Percentiles rank a stretch among this genome's conserved stretches.
These are phyloP conservation scores for Tribolium freemani DNA, from an alignment of 2,888 invertebrate species.

Conservation along the genomic window DNA sequence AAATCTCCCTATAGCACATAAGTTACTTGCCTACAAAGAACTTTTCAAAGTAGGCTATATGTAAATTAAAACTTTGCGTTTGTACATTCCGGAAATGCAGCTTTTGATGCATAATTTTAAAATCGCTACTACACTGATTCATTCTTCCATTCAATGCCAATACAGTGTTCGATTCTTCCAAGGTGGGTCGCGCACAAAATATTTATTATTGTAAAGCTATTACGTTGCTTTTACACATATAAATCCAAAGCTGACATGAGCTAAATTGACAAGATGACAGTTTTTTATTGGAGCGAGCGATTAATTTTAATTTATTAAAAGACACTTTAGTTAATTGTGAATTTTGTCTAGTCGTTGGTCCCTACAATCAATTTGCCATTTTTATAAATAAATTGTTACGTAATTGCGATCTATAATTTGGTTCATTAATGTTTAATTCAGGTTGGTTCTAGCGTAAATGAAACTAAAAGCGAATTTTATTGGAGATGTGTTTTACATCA, in stretches of 20 bases:
- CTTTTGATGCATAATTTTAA: neutral
- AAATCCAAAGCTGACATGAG: slow-evolving; percentile 30
- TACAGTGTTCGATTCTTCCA: neutral
- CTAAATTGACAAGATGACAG: slow-evolving; percentile 22
- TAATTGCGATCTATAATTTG: neutral
- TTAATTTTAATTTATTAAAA: slow-evolving; percentile 24
- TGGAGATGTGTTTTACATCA: slow-evolving; percentile 10
- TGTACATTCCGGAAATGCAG: neutral
- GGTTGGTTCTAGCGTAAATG: neutral
- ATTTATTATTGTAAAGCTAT: neutral
- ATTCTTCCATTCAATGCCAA: neutral
- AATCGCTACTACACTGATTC: neutral
- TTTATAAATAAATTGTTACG: neutral
- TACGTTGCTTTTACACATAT: neutral
- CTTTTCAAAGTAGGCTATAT: slow-evolving; percentile 12
- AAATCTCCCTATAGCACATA: slow-evolving; percentile 15
- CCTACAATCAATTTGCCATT: slow-evolving; percentile 4
- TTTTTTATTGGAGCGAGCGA: slow-evolving; percentile 17
- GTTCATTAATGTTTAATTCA: slow-evolving; percentile 5
- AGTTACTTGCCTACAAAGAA: no score
- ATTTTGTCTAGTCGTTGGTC: slow-evolving; percentile 1
- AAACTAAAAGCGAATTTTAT: slow-evolving; percentile 19
- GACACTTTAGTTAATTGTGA: neutral
- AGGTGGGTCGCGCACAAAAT: neutral
- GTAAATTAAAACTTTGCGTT: slow-evolving; percentile 7